These are phyloP conservation scores for Drosophila nebulosa DNA, from an alignment of 1,140 invertebrate species.

Conservation along the genomic window DNA sequence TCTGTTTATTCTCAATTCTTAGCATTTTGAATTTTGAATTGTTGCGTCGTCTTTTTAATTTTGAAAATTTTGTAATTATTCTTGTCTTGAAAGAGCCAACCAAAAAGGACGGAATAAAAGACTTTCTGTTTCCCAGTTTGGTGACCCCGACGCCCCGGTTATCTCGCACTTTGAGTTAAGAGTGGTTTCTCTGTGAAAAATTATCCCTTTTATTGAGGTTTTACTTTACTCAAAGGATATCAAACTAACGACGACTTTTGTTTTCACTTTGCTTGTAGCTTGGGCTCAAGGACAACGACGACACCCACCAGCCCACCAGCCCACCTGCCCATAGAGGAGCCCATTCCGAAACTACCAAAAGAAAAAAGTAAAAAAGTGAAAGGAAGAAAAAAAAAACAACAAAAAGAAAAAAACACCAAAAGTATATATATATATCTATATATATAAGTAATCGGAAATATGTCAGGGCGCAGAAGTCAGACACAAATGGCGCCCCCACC, in stretches of 20 bases:
- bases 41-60: too few relatives aligned
- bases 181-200: too few relatives aligned
- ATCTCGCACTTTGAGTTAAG: too few relatives aligned
- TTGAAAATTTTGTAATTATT: too few relatives aligned
- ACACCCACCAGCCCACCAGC: conserved; percentile 13
- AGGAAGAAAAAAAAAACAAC: neutral
- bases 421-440: neutral
- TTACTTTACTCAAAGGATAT: conserved; percentile 15
- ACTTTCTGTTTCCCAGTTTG: too few relatives aligned
- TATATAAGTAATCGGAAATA: conserved; percentile 34
- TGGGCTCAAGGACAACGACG: conserved; percentile 37
- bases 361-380: conserved; percentile 25
- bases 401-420: conserved; percentile 14
- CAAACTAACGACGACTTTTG: conserved; percentile 33
- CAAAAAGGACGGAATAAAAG: too few relatives aligned
- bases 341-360: conserved; percentile 22
- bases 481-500: conserved; percentile 80
- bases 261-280: conserved; percentile 33
- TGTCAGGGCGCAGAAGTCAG: conserved; percentile 77
- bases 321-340: neutral
- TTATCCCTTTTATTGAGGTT: neutral
- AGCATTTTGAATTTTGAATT: neutral
- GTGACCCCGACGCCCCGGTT: too few relatives aligned
- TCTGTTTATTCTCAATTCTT: neutral
- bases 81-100: too few relatives aligned